Evolutionary conservation across 1,140 invertebrate genomes (phyloP), one percentile per base, ranked within the genome.

Genomic region (Saccostrea glomerata): DNA sequence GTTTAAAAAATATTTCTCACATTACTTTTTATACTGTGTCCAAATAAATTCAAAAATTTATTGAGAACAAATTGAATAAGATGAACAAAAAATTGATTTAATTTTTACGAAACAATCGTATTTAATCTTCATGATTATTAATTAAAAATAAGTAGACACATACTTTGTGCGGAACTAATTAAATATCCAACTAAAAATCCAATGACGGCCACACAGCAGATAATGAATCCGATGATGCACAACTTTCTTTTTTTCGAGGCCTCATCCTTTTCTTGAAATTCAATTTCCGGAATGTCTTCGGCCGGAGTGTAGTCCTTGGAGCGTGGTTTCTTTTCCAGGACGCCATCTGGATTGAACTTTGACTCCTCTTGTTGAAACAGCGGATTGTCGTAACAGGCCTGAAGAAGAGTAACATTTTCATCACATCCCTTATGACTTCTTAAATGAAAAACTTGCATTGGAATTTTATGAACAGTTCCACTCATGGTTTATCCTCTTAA

Each of bases 341-440:
- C 60, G 20, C 82, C 85, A 20, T 77, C 85, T 23, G 84, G 58
- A 56, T 85, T 88, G 40, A 73, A 90, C 82, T 88, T 89, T 9
- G 85, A 73, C 84, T 90, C 90, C 15, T 92, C 89, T 85, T 92
- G 91, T 88, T 89, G 86, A 83, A 92, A 93, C 87, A 93, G 88
- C 30, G 92, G 90, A 88, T 93, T 93, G 88, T 93, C 92, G 84
- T 92, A 93, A 86, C 92, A 93, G 20, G 92, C 92, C 92, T 93
- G 92, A 55, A 92, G 91, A 90, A 93, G 90, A 91, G 88, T 92
- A 36, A 92, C 89, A 90, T 87, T 90, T 56, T 93, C 92, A 84
- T 92, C 92, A 92, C 85, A 25, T 58, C 84, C 84, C 63, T 85
- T 85, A 56, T 60, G 63, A 85, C 58, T 85, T 87, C 73, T 25